phyloP scores from a whole-genome alignment of 2,888 invertebrate genomes.

The Syrista parreyssii region DNA sequence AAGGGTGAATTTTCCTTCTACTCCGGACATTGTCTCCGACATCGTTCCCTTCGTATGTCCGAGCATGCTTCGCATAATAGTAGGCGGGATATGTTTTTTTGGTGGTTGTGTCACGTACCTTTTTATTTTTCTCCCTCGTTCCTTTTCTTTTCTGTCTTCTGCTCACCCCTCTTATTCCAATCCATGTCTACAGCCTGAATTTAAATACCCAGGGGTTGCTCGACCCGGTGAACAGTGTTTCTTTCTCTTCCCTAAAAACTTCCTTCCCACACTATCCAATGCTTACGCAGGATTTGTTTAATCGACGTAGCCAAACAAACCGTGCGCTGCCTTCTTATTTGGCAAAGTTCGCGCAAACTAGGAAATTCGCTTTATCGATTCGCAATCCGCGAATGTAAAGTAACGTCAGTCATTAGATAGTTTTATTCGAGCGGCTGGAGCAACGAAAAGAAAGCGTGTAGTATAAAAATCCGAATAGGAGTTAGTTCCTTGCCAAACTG shows the following conservation, averaged over 20 bases:
- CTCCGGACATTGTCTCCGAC: not conserved
- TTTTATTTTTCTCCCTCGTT: not conserved
- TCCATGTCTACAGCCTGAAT: not conserved
- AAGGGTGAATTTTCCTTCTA: not conserved
- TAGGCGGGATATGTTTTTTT: slow-evolving; percentile 2
- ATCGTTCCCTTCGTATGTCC: slow-evolving; percentile 2
- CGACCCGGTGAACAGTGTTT: not conserved
- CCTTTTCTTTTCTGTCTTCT: not conserved
- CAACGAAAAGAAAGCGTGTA: not conserved
- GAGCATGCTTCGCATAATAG: slow-evolving; percentile 17
- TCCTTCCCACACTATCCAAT: not conserved
- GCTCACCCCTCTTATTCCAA: slow-evolving; percentile 4
- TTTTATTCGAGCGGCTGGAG: not conserved
- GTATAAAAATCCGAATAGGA: not conserved
- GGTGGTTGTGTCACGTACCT: not conserved
- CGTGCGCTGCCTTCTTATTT: not conserved
- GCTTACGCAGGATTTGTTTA: not conserved
- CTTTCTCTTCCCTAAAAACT: not conserved
- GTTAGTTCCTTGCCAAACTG: not conserved
- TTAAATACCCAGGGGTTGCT: not conserved
- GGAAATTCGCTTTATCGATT: not conserved
- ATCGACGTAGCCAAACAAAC: not conserved
- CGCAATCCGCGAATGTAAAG: not conserved
- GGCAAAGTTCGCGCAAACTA: not conserved
- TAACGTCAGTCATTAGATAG: not conserved